Evolutionary conservation across 2,113 vertebrate species (phyloP), one percentile per base, ranked within the genome.

Genomic region (Gadus macrocephalus): DNA sequence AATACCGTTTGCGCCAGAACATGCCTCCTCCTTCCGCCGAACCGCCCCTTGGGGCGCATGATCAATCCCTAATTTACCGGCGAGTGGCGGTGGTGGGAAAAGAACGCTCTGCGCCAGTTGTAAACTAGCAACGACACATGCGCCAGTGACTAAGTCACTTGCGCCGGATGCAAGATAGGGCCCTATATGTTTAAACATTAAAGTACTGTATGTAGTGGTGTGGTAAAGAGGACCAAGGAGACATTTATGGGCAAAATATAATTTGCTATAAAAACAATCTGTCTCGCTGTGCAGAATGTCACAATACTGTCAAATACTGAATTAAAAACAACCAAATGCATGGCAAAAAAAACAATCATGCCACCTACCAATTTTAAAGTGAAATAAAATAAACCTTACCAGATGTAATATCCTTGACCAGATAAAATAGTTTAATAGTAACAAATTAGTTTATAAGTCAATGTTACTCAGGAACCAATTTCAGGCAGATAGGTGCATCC

Each of bases 221-320:
- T 67, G 74, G 72, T 65, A 22, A n/a, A 63, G 73, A 67, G 67
- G 58, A 70, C 79, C 76, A 82, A 27, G 61, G 25, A 22, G 73
- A 83, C 79, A 73, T 78, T 82, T 80, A 78, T 62, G 58, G 56
- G 79, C 79, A 78, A 62, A 61, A 65, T 53, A 62, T 81, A 4
- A 58, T 16, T 58, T n/a, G 16, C 16, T n/a, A 58, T 58, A 58
- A 58, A 85, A 87, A 87, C 77, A 82, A 89, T 81, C 20, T 20
- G 81, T 84, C 85, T 90, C 86, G 84, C 87, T 89, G 87, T 89
- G 87, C 83, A 88, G 77, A 87, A 76, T 87, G 84, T 88, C 85
- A 80, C 84, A 86, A 86, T 69, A 86, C 79, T 82, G 86, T 88
- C 75, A 85, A 87, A 87, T 83, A 86, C 75, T 77, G 80, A 87